Evolutionary conservation across 2,888 invertebrate species (phyloP), one percentile per base, ranked within the genome.

Genomic region (Cephus pygmeus): DNA sequence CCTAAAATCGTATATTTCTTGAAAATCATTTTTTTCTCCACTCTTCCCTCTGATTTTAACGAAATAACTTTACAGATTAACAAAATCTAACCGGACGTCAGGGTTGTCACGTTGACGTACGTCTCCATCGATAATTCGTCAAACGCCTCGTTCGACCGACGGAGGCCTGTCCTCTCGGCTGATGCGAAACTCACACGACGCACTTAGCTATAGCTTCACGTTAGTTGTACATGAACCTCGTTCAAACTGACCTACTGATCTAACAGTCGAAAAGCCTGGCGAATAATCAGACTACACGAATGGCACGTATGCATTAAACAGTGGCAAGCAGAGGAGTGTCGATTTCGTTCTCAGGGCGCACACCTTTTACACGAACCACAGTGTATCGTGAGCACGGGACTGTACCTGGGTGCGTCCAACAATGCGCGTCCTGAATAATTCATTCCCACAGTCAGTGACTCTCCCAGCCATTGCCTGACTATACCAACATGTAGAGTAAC

Each of bases 341-440:
- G 86, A 87, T 88, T 87, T 88, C 86, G 88, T 89, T 88, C 88
- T 81, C 81, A 87, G 84, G 56, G 23, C 88, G 85, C 89, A 88
- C 88, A 88, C 83, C 73, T 68, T 68, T 56, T 69, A 40, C 15
- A 56, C 56, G 40, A 76, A 56, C 56, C 34, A 36, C 31, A 56
- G 35, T 31, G 73, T 68, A 33, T 4, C 34, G 56, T 75, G 31
- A 35, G 69, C 34, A 12, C 6, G 30, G 81, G 83, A 82, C 80
- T 85, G 85, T 86, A 88, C 84, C 88, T 89, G 89, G 89, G 89
- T 84, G 89, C 89, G 89, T 89, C 89, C 86, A 88, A 88, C 89
- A 88, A 89, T 89, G 86, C 87, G 80, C 85, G 86, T 86, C 75
- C 84, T 89, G 89, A 89, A 89, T 89, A 88, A 89, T 89, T 89